phyloP scores from a whole-genome alignment of 2,113 vertebrate species.

The Sphyrna mokarran region DNA sequence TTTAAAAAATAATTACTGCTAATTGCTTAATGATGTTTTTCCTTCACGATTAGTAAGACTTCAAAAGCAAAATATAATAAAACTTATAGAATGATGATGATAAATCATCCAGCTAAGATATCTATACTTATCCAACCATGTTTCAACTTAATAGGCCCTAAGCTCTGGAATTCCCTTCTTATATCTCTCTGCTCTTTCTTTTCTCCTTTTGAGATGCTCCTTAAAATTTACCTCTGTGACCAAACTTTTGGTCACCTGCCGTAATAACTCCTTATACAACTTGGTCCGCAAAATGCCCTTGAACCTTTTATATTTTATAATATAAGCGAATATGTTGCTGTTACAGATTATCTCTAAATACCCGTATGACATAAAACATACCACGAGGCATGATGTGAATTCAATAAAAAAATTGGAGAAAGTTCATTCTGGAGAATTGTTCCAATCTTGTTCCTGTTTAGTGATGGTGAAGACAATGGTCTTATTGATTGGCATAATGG shows the following conservation, averaged over 20 bases:
- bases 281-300: not conserved
- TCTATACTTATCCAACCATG: too few species aligned
- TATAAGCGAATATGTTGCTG: not conserved
- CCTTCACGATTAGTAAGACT: not conserved
- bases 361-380: not conserved
- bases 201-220: too few species aligned
- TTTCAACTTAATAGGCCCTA: too few species aligned
- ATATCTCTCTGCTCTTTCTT: too few species aligned
- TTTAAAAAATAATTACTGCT: not conserved
- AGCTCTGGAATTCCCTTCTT: too few species aligned
- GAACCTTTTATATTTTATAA: not conserved
- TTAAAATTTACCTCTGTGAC: too few species aligned
- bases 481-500: not conserved
- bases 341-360: not conserved
- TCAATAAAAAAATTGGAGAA: not conserved
- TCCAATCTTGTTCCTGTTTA: not conserved
- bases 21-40: not conserved
- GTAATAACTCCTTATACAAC: not conserved
- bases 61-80: not conserved
- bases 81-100: not conserved
- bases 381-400: not conserved
- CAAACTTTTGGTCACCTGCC: too few species aligned
- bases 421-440: not conserved
- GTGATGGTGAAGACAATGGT: not conserved
- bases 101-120: not conserved